A percentile compares a stretch with the other conserved stretches of the same genome.
These are phyloP conservation scores for Cyrtodaria siliqua DNA, from an alignment of 2,888 invertebrate species.

Conservation along the genomic window DNA sequence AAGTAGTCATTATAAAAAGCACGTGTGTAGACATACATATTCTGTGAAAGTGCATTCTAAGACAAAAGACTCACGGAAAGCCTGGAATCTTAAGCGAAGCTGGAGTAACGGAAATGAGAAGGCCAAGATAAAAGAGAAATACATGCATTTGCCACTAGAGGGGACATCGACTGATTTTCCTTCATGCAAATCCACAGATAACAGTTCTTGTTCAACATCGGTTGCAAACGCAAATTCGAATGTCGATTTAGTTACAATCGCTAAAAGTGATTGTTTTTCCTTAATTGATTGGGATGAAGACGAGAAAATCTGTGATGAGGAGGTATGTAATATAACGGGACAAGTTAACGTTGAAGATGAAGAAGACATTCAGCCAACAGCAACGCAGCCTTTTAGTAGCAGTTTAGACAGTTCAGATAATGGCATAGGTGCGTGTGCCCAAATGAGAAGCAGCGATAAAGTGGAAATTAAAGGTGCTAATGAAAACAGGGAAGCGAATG, in stretches of 20 bases:
- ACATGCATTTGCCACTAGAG: constrained; percentile 39
- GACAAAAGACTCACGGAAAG: constrained; percentile 41
- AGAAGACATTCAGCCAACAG: constrained; percentile 37
- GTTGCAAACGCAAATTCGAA: constrained; percentile 16
- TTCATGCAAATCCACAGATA: not conserved
- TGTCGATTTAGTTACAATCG: constrained; percentile 26
- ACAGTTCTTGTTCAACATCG: not conserved
- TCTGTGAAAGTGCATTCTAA: constrained; percentile 48
- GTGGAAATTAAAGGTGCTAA: not conserved
- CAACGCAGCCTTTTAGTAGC: constrained; percentile 6
- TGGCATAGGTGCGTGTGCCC: not conserved
- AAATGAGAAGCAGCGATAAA: not conserved
- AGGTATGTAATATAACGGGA: constrained; percentile 81
- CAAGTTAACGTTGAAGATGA: constrained; percentile 75
- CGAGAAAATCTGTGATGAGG: constrained; percentile 81
- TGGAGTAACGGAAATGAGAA: constrained; percentile 68
- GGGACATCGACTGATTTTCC: constrained; percentile 12
- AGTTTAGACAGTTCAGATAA: not conserved
- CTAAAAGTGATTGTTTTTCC: constrained; percentile 70
- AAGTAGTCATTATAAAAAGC: constrained; percentile 42
- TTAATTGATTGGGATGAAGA: constrained; percentile 80
- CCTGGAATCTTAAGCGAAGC: constrained; percentile 65
- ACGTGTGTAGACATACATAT: constrained; percentile 60
- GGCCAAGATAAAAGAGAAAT: constrained; percentile 64
- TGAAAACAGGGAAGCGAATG: not conserved